phyloP scores from a whole-genome alignment of 2,888 invertebrate genomes.

The Xanthostigma xanthostigma region DNA sequence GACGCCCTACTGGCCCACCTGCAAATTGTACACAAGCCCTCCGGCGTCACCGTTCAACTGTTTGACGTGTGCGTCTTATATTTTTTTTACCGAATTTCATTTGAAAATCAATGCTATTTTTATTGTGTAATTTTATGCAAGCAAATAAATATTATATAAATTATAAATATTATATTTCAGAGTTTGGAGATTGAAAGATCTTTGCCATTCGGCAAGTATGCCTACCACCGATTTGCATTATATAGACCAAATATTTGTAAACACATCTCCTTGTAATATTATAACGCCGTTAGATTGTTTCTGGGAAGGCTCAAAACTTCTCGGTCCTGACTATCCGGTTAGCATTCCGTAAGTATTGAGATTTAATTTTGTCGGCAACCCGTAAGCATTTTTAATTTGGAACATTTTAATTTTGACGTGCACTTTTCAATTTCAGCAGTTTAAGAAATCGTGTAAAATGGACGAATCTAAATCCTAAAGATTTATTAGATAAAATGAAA shows the following conservation, averaged over 20 bases:
- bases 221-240: constrained; percentile 76
- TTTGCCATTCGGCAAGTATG: constrained; percentile 88
- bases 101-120: no score
- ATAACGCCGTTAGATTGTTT: constrained; percentile 97
- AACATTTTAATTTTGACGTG: not conserved
- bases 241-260: constrained; percentile 84
- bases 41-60: constrained; percentile 78
- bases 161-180: no score
- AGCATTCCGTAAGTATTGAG: constrained; percentile 66
- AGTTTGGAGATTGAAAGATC: constrained; percentile 87
- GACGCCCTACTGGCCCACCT: constrained; percentile 83
- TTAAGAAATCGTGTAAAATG: constrained; percentile 54
- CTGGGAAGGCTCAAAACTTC: constrained; percentile 95
- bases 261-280: constrained; percentile 91
- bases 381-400: not conserved
- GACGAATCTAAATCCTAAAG: constrained; percentile 81
- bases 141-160: no score
- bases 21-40: constrained; percentile 64
- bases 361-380: constrained; percentile 28
- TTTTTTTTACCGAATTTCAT: constrained; percentile 8
- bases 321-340: constrained; percentile 82
- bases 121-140: no score
- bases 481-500: constrained; percentile 62
- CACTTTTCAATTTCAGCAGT: constrained; percentile 27
- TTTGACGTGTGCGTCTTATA: constrained; percentile 56